Evolutionary conservation across 2,797 vertebrate genomes (phyloP).

Genomic region (Petrocephalus schoutedeni): DNA sequence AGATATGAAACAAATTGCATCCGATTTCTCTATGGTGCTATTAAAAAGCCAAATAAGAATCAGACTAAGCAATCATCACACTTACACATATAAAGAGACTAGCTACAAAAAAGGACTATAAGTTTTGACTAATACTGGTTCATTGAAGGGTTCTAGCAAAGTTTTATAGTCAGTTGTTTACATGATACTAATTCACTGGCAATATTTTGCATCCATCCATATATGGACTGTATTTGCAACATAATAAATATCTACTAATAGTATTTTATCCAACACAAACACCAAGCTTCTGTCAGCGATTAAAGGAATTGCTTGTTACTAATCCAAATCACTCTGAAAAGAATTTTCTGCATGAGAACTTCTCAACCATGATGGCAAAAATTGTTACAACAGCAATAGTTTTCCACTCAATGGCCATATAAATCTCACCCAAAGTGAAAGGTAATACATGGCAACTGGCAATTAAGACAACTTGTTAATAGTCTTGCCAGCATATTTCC

Average conservation of each 20-base stretch:
- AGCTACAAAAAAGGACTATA: not conserved
- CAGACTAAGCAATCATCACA: not conserved
- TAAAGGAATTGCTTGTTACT: not conserved
- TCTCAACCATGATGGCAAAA: not conserved
- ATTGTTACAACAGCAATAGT: not conserved
- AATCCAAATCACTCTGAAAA: not conserved
- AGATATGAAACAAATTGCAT: not conserved
- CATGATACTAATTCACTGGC: not conserved
- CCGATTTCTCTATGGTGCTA: not conserved
- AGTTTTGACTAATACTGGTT: not conserved
- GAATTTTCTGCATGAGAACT: not conserved
- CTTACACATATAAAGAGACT: not conserved
- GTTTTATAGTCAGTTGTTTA: not conserved
- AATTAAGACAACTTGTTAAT: slow-evolving; percentile 3
- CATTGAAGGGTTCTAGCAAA: not conserved
- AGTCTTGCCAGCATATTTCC: not conserved
- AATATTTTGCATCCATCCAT: not conserved
- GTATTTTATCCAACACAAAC: not conserved
- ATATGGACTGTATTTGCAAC: not conserved
- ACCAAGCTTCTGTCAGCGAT: not conserved
- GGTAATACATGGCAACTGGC: not conserved
- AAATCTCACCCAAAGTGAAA: not conserved
- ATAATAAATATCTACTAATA: not conserved
- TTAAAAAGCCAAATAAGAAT: not conserved
- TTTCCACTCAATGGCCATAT: not conserved